A percentile compares a stretch with the other conserved stretches of the same genome.
phyloP scores from a whole-genome alignment of 2,888 invertebrate species.

The Phasia obesa region DNA sequence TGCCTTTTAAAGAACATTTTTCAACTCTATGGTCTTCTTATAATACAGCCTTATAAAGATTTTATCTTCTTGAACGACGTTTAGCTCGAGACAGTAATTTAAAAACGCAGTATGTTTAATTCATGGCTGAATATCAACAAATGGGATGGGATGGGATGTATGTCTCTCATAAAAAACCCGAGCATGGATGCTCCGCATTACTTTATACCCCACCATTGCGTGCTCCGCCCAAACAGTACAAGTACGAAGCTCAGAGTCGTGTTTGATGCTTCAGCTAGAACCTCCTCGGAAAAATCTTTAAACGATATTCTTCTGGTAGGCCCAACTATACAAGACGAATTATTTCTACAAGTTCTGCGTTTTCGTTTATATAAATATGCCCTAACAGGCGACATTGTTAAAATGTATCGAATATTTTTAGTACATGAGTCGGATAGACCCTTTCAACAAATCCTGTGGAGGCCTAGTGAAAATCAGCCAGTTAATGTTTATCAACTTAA shows the following conservation, averaged over 20 bases:
- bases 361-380: constrained; percentile 27
- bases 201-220: constrained; percentile 35
- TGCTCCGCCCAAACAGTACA: constrained; percentile 23
- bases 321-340: constrained; percentile 30
- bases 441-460: constrained; percentile 31
- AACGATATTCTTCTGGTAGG: constrained; percentile 44
- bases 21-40: too few relatives aligned
- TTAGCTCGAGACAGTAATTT: too few relatives aligned
- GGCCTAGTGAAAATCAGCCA: constrained; percentile 17
- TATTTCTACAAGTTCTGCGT: constrained; percentile 27
- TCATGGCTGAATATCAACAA: constrained; percentile 44
- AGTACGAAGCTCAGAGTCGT: constrained; percentile 16
- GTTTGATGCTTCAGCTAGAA: constrained; percentile 8
- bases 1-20: too few relatives aligned
- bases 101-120: constrained; percentile 16
- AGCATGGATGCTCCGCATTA: constrained; percentile 19
- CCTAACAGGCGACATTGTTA: constrained; percentile 28
- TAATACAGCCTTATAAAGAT: too few relatives aligned
- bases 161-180: constrained; percentile 12
- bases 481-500: constrained; percentile 16
- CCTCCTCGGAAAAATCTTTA: constrained; percentile 15
- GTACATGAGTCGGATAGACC: constrained; percentile 6
- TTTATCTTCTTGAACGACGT: too few relatives aligned
- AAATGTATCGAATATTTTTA: constrained; percentile 41
- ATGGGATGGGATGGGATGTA: constrained; percentile 35